Evolutionary conservation across 2,113 vertebrate genomes (phyloP).

Genomic region (Paramormyrops kingsleyae): DNA sequence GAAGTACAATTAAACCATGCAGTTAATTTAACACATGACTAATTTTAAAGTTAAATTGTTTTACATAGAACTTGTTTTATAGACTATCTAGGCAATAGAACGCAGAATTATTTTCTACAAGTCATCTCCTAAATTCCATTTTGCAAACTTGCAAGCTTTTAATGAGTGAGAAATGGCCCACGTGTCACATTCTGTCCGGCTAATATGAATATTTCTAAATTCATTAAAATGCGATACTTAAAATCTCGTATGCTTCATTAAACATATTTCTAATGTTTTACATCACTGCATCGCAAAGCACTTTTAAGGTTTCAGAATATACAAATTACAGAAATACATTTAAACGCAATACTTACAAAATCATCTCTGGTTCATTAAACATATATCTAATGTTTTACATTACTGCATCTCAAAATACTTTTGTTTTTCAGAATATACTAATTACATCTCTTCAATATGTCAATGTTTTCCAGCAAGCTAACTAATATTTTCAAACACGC

Average conservation of each 20-base stretch:
- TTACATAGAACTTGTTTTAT: background rate
- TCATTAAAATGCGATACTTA: background rate
- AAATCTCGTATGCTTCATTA: background rate
- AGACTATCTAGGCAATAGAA: background rate
- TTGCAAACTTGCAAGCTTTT: background rate
- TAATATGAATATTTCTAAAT: background rate
- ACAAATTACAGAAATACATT: background rate
- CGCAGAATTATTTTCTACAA: background rate
- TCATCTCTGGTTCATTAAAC: background rate
- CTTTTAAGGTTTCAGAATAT: background rate
- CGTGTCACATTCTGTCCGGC: background rate
- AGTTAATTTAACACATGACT: background rate
- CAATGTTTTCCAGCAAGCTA: background rate
- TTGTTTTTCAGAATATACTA: background rate
- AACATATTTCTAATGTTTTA: background rate
- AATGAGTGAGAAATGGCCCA: background rate
- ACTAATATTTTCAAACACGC: background rate
- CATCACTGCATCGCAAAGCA: background rate
- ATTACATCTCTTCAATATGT: background rate
- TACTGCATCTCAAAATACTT: background rate
- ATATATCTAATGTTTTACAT: background rate
- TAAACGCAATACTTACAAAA: background rate
- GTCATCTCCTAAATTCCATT: background rate
- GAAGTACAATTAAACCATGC: background rate
- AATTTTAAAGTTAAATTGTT: background rate